phyloP scores from a whole-genome alignment of 2,888 invertebrate species.

The Cheilosia scutellata region DNA sequence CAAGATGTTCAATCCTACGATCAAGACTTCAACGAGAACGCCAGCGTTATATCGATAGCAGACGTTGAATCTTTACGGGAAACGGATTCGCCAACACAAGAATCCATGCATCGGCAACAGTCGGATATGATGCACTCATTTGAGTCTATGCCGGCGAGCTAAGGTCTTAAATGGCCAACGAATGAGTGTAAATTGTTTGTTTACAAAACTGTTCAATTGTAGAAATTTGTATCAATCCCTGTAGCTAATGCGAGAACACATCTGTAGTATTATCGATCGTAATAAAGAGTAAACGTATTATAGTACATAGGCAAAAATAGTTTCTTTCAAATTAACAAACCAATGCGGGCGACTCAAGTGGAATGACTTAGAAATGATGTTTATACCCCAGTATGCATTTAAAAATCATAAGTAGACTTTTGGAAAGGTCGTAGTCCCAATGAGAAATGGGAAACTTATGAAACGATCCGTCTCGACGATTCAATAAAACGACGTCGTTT shows the following conservation, averaged over 20 bases:
- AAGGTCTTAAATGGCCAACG: neutral
- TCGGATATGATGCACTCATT: slow-evolving; percentile 33
- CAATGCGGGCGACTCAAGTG: too few species aligned
- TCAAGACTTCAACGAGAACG: slow-evolving; percentile 33
- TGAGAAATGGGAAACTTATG: too few species aligned
- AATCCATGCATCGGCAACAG: slow-evolving; percentile 4
- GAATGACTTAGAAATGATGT: too few species aligned
- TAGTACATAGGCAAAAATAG: neutral
- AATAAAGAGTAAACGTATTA: slow-evolving; percentile 6
- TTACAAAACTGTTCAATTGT: neutral
- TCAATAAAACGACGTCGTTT: too few species aligned
- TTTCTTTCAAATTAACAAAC: neutral
- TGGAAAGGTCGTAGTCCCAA: too few species aligned
- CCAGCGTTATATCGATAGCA: slow-evolving; percentile 41
- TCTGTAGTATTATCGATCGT: slow-evolving; percentile 6
- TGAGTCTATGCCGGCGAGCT: slow-evolving; percentile 34
- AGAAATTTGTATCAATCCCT: neutral
- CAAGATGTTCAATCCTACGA: slow-evolving; percentile 2
- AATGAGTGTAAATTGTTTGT: neutral
- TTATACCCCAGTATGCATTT: too few species aligned
- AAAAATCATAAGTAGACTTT: too few species aligned
- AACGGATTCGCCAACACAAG: slow-evolving; percentile 10
- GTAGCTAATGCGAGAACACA: neutral
- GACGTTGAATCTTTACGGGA: slow-evolving; percentile 31
- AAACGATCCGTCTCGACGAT: too few species aligned